Evolutionary conservation across 2,113 vertebrate genomes (phyloP).

Genomic region (Chauna torquata): DNA sequence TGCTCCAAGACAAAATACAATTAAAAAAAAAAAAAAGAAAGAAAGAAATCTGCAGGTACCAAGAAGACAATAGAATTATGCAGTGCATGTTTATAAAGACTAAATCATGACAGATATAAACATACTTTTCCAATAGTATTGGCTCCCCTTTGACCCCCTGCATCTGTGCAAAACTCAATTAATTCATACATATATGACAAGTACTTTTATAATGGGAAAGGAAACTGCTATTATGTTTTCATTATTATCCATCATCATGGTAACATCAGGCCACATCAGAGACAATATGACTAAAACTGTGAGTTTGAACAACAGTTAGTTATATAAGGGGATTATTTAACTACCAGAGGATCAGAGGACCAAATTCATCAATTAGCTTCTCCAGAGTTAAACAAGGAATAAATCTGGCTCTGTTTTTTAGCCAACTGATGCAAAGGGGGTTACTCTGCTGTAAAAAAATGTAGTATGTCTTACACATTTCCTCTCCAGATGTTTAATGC

Average conservation of each 20-base stretch:
- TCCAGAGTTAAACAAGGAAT: background rate
- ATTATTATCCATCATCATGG: background rate
- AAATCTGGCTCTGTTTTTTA: background rate
- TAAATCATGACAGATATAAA: constrained; percentile 7
- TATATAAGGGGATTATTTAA: constrained; percentile 45
- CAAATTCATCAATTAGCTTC: background rate
- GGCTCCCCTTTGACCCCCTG: background rate
- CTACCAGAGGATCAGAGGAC: background rate
- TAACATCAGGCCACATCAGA: constrained; percentile 9
- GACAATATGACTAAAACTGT: background rate
- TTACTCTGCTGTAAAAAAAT: background rate
- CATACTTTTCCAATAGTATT: background rate
- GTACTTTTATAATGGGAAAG: constrained; percentile 14
- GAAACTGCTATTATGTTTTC: background rate
- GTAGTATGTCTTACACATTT: background rate
- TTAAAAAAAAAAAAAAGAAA: background rate
- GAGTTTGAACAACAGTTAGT: constrained; percentile 6
- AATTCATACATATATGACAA: background rate
- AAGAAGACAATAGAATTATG: background rate
- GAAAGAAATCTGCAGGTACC: background rate
- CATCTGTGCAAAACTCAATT: constrained; percentile 38
- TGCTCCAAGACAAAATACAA: background rate
- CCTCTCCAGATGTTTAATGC: background rate
- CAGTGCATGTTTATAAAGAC: background rate
- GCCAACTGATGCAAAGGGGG: background rate